A percentile compares a stretch with the other conserved stretches of the same genome.
phyloP scores from a whole-genome alignment of 2,113 vertebrate genomes.

The Ranitomeya variabilis region DNA sequence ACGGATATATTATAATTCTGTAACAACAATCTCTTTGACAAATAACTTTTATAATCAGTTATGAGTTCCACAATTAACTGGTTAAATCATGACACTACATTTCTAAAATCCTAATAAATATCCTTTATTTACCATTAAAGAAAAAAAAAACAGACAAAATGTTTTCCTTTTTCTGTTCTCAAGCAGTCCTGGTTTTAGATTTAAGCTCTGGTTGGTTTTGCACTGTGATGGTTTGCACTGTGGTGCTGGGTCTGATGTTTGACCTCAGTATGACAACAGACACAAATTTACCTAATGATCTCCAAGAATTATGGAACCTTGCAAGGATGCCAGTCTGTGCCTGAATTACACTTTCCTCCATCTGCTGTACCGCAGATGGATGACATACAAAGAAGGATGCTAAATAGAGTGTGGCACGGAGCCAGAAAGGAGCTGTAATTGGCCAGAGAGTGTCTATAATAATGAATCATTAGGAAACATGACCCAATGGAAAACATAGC shows the following conservation, averaged over 20 bases:
- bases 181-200: background rate
- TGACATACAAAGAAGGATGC: background rate
- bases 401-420: background rate
- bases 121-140: no score
- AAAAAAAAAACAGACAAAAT: no score
- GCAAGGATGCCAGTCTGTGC: background rate
- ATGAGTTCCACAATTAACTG: no score
- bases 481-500: background rate
- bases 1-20: no score
- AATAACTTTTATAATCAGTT: no score
- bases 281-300: background rate
- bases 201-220: background rate
- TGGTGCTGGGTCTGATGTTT: background rate
- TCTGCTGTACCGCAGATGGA: background rate
- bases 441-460: background rate
- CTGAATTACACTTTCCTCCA: background rate
- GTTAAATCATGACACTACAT: no score
- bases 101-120: no score
- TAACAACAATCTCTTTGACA: no score
- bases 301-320: background rate
- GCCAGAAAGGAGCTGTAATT: background rate
- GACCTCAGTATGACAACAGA: no score
- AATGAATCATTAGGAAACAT: background rate
- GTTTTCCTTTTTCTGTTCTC: background rate
- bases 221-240: background rate